A percentile compares a stretch with the other conserved stretches of the same genome.
phyloP scores from a whole-genome alignment of 1,140 invertebrate genomes.

The Pinna nobilis region DNA sequence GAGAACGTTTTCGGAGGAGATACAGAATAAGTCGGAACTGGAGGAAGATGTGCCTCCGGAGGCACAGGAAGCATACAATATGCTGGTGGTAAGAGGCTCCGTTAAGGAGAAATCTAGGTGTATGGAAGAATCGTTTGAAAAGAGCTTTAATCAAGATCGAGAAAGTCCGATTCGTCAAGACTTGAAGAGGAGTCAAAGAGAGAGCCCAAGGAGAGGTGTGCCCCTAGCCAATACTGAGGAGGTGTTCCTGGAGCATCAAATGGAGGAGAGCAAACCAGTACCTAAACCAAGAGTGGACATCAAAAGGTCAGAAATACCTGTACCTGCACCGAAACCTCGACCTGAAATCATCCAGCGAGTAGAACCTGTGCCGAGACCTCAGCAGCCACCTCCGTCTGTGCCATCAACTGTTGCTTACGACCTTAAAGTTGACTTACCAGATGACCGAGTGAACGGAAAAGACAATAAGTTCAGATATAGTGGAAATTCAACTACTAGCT shows the following conservation, averaged over 20 bases:
- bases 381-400: constrained; percentile 47
- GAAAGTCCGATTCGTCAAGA: constrained; percentile 12
- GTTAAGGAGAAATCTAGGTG: constrained; percentile 42
- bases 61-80: constrained; percentile 92
- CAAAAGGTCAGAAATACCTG: constrained; percentile 35
- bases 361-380: constrained; percentile 57
- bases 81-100: constrained; percentile 86
- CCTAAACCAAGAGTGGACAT: constrained; percentile 63
- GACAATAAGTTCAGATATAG: constrained; percentile 1
- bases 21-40: constrained; percentile 58
- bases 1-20: constrained; percentile 76
- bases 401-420: constrained; percentile 32
- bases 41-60: constrained; percentile 70
- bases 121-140: background rate
- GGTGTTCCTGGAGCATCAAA: constrained; percentile 24
- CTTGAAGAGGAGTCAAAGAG: background rate
- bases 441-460: constrained; percentile 18
- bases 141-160: constrained; percentile 6
- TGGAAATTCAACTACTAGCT: constrained; percentile 4
- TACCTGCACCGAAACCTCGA: constrained; percentile 61
- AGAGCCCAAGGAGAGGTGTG: constrained; percentile 19
- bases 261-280: constrained; percentile 47
- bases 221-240: constrained; percentile 32
- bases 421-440: constrained; percentile 27
- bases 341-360: constrained; percentile 64